Conservation (phyloP, 2,888 invertebrate species). For the Yponomeuta cagnagella region DNA sequence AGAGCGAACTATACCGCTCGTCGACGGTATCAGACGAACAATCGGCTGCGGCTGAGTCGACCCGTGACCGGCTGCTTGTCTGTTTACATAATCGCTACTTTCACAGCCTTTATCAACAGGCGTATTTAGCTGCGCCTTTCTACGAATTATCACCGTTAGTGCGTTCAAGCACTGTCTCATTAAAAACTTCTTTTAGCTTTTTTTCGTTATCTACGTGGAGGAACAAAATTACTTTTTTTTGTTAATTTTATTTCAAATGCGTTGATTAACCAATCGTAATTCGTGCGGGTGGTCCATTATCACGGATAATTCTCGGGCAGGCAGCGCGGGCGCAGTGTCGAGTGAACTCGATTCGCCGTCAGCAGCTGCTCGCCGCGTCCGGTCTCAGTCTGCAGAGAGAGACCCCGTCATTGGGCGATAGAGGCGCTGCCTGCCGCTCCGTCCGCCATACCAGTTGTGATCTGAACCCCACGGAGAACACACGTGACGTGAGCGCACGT, state of each 20-base stretch:
- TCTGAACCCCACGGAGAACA: slow-evolving; percentile 40
- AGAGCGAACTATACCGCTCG: neutral
- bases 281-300: slow-evolving; percentile 15
- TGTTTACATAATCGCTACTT: slow-evolving; percentile 48
- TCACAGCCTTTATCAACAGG: slow-evolving; percentile 31
- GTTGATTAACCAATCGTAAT: slow-evolving; percentile 10
- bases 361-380: slow-evolving; percentile 21
- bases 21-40: neutral
- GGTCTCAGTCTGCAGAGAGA: neutral
- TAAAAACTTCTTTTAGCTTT: neutral
- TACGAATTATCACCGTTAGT: neutral
- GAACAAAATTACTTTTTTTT: neutral
- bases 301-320: neutral
- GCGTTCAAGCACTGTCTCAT: neutral
- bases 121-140: slow-evolving; percentile 16
- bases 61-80: slow-evolving; percentile 14
- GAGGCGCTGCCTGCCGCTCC: neutral
- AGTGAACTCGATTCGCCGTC: slow-evolving; percentile 56
- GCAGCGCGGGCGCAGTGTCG: slow-evolving; percentile 29
- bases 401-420: neutral
- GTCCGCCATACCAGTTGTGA: slow-evolving; percentile 42
- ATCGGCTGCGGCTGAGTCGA: neutral
- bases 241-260: neutral
- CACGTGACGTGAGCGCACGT: slow-evolving; percentile 35
- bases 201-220: neutral